phyloP scores from a whole-genome alignment of 2,888 invertebrate genomes.

The Leptinotarsa tumamoca region DNA sequence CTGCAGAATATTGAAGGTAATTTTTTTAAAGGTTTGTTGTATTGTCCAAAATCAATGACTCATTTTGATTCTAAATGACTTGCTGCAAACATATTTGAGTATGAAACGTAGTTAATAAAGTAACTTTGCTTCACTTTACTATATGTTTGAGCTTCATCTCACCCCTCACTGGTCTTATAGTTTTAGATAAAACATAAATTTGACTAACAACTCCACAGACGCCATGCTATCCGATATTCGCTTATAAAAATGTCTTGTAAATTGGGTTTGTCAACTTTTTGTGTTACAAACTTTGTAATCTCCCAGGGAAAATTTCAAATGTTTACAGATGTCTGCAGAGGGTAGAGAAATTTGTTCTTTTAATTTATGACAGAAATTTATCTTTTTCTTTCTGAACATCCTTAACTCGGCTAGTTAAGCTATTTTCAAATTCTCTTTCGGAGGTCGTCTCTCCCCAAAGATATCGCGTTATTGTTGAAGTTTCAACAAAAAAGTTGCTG shows the following conservation, averaged over 20 bases:
- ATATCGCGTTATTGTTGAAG: slow-evolving; percentile 21
- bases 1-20: no score
- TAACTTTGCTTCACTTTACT: no score
- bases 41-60: no score
- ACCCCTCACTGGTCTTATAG: no score
- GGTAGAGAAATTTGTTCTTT: slow-evolving; percentile 29
- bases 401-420: slow-evolving; percentile 22
- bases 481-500: slow-evolving; percentile 25
- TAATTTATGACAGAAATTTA: slow-evolving; percentile 35
- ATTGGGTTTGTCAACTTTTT: slow-evolving; percentile 53
- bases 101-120: no score
- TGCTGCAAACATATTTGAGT: no score
- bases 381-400: slow-evolving; percentile 34
- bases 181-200: slow-evolving; percentile 16
- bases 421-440: slow-evolving; percentile 21
- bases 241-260: slow-evolving; percentile 50
- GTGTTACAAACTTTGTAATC: slow-evolving; percentile 46
- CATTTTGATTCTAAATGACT: no score
- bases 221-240: slow-evolving; percentile 37
- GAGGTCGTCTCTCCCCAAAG: slow-evolving; percentile 8
- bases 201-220: slow-evolving; percentile 39
- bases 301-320: slow-evolving; percentile 46
- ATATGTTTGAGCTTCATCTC: neutral
- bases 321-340: slow-evolving; percentile 43
- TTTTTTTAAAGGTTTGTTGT: no score